Conservation (phyloP, 1,140 invertebrate genomes). For the Sinella curviseta region DNA sequence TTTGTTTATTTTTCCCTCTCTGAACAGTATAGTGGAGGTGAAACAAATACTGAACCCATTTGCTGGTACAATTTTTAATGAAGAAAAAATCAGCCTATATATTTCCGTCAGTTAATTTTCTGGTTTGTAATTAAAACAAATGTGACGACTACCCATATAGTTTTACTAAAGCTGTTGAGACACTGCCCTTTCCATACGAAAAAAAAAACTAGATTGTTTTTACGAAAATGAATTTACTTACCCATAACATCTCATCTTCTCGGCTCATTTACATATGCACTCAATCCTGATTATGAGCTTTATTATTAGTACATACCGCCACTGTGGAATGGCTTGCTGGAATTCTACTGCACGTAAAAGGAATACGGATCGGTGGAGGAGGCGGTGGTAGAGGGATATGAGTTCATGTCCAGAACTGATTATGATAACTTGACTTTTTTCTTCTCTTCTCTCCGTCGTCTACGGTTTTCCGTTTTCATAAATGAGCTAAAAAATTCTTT, state of each 20-base stretch:
- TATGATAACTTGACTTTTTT: constrained; percentile 15
- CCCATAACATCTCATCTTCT: background rate
- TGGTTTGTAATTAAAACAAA: constrained; percentile 14
- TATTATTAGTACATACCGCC: background rate
- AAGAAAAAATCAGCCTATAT: background rate
- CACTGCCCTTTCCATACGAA: background rate
- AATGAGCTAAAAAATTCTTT: background rate
- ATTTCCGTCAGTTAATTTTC: background rate
- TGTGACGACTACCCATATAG: background rate
- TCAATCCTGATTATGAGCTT: constrained; percentile 9
- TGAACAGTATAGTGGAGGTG: background rate
- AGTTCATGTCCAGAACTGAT: background rate
- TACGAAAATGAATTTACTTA: background rate
- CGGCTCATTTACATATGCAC: background rate
- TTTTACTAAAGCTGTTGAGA: background rate
- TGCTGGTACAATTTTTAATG: background rate
- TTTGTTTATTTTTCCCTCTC: background rate
- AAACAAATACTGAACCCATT: background rate
- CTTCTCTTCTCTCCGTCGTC: background rate
- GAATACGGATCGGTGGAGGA: too few relatives aligned
- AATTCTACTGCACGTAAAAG: too few relatives aligned
- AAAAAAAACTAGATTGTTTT: background rate
- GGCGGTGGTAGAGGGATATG: background rate
- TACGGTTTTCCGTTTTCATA: background rate
- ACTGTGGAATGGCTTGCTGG: too few relatives aligned